Evolutionary conservation across 2,113 vertebrate species (phyloP), one percentile per base, ranked within the genome.

Genomic region (Verasper variegatus): DNA sequence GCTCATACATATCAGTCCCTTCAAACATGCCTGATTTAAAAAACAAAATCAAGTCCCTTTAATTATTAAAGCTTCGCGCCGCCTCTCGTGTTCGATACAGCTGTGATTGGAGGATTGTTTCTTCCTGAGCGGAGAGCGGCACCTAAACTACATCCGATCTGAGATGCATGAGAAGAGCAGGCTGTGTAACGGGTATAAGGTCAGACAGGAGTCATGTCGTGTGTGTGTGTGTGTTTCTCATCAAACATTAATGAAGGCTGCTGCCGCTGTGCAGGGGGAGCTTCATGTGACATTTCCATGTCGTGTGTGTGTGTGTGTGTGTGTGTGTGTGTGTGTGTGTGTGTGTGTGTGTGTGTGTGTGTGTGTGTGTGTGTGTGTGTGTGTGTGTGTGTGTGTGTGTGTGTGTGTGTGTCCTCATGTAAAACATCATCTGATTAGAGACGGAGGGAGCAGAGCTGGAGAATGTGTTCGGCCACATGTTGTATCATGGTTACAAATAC

Each of bases 191-290:
- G 62, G 67, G 58, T 66, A 59, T 64, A 13, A 74, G 67, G 42
- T 69, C 75, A 64, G 63, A 40, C 37, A 47, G 76, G 56, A 52
- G 52, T 56, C 62, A 27, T 58, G 79, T 61, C 55, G 20, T 64
- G 58, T 20, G 49, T 56, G 24, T 18, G 47, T 51, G 0, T 56
- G 74, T 71, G 74, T 82, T 68, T 51, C 68, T 68, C 67, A 67
- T 91, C 75, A 83, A 85, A 79, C 74, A 67, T 86, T 83, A 77
- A 88, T 72, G 81, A 71, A 47, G n/a, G 72, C 72, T 3, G 35
- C 67, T 4, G 68, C 31, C 31, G 7, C 61, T 40, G 42, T n/a
- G 40, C 77, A 42, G 73, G 8, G 47, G 1, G 51, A 54, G 67
- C 8, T 52, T 14, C 51, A 51, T 57, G 26, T 74, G 71, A 65